phyloP scores from a whole-genome alignment of 92 coral and sea anemone species.

The Scolanthus callimorphus region DNA sequence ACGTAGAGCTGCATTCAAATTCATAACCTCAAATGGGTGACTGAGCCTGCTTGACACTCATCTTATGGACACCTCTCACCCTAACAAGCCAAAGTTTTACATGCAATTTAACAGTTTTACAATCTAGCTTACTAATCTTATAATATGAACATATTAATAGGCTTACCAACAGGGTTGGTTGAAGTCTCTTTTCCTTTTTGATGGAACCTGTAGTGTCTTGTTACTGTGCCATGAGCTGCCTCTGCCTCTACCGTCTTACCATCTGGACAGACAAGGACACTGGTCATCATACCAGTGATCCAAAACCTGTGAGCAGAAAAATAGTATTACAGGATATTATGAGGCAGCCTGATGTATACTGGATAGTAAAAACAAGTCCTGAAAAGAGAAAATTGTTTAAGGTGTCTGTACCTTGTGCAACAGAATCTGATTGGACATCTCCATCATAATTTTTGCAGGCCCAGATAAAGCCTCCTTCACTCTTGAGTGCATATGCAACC shows the following conservation, averaged over 20 bases:
- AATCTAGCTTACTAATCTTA: too few relatives aligned
- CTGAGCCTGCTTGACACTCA: too few relatives aligned
- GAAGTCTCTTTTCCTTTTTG: conserved; percentile 97
- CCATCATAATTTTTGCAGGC: conserved; percentile 99
- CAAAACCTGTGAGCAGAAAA: too few relatives aligned
- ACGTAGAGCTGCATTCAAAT: too few relatives aligned
- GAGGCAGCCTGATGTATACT: too few relatives aligned
- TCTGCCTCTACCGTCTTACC: conserved; percentile 96
- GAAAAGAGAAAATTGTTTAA: background rate
- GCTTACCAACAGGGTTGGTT: conserved; percentile 96
- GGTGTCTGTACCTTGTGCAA: conserved; percentile 83
- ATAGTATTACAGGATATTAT: too few relatives aligned
- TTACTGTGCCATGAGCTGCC: conserved; percentile 99
- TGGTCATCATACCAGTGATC: conserved; percentile 99
- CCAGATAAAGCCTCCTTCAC: conserved; percentile 99
- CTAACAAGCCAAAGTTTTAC: too few relatives aligned
- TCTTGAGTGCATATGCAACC: conserved; percentile 96
- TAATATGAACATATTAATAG: too few relatives aligned
- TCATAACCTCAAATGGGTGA: too few relatives aligned
- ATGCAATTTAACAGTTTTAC: too few relatives aligned
- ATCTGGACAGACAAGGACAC: conserved; percentile 99
- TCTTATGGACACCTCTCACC: too few relatives aligned
- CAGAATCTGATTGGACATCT: conserved; percentile 98
- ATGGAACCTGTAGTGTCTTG: conserved; percentile 93
- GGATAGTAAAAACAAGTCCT: too few relatives aligned